These are phyloP conservation scores for Drosophila subquinaria DNA, from an alignment of 2,888 invertebrate species.

Conservation along the genomic window DNA sequence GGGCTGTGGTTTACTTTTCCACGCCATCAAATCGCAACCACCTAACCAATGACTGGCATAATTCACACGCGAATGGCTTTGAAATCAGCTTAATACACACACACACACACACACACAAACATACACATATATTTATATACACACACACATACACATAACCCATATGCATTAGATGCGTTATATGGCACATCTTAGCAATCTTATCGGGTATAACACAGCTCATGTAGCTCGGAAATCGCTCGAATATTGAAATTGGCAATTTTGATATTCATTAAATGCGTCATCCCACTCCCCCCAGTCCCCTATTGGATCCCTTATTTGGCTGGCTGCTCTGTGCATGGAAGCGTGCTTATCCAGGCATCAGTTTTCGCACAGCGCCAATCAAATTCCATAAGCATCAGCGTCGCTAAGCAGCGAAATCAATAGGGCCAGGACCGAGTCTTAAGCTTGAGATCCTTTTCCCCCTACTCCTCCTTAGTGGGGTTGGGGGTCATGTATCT, in stretches of 20 bases:
- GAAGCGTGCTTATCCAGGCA: conserved; percentile 74
- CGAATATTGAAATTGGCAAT: conserved; percentile 78
- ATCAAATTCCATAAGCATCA: conserved; percentile 79
- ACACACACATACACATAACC: not conserved
- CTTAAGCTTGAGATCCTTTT: conserved; percentile 10
- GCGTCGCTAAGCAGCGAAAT: conserved; percentile 70
- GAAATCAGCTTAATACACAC: conserved; percentile 61
- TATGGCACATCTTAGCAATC: conserved; percentile 69
- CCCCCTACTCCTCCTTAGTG: not conserved
- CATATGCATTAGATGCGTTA: conserved; percentile 41
- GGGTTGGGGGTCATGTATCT: conserved; percentile 40
- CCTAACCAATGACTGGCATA: conserved; percentile 73
- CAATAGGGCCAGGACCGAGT: conserved; percentile 50
- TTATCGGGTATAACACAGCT: conserved; percentile 75
- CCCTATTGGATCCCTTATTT: not conserved
- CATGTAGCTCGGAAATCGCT: conserved; percentile 76
- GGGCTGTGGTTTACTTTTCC: conserved; percentile 75
- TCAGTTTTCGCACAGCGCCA: conserved; percentile 60
- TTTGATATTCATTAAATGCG: conserved; percentile 78
- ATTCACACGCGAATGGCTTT: conserved; percentile 77
- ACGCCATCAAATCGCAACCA: conserved; percentile 72
- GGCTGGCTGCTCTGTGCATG: conserved; percentile 40
- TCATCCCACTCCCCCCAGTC: conserved; percentile 11
- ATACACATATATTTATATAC: not conserved
- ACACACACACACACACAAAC: conserved; percentile 3